Percentiles rank a stretch among this genome's conserved stretches.
These are phyloP conservation scores for Phoxinus dragarum DNA, from an alignment of 2,797 vertebrate genomes.

Conservation along the genomic window DNA sequence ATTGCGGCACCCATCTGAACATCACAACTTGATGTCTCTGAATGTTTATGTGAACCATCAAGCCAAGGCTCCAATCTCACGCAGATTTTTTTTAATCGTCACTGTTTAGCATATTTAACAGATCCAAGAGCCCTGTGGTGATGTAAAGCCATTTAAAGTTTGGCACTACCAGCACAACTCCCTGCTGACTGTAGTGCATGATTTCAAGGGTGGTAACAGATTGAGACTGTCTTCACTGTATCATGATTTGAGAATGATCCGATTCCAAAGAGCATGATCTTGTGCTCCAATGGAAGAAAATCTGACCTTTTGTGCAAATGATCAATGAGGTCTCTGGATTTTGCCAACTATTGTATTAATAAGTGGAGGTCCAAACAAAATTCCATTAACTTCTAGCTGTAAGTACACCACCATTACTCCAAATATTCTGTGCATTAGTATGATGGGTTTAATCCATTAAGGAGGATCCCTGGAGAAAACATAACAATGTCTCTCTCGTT, in stretches of 20 bases:
- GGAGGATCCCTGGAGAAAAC: background rate
- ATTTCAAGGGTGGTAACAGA: constrained; percentile 30
- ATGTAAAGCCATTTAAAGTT: constrained; percentile 38
- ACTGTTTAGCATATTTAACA: constrained; percentile 45
- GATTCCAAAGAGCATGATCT: background rate
- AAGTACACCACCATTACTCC: background rate
- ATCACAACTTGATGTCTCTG: background rate
- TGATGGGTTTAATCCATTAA: background rate
- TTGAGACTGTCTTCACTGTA: constrained; percentile 9
- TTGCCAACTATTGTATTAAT: background rate
- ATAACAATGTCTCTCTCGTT: background rate
- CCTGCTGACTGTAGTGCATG: constrained; percentile 37
- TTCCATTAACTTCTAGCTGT: constrained; percentile 2
- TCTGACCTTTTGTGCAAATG: background rate
- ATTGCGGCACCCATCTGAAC: background rate
- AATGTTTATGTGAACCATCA: background rate
- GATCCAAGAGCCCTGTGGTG: constrained; percentile 31
- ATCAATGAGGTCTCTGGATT: background rate
- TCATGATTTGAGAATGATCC: constrained; percentile 1
- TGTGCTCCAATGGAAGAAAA: background rate
- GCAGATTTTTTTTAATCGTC: background rate
- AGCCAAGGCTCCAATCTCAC: background rate
- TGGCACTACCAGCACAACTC: constrained; percentile 31
- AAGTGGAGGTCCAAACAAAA: background rate
- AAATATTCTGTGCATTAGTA: background rate